Percentiles rank a stretch among this genome's conserved stretches.
Conservation (phyloP, 1,140 invertebrate genomes). For the Hydropsyche tenuis region DNA sequence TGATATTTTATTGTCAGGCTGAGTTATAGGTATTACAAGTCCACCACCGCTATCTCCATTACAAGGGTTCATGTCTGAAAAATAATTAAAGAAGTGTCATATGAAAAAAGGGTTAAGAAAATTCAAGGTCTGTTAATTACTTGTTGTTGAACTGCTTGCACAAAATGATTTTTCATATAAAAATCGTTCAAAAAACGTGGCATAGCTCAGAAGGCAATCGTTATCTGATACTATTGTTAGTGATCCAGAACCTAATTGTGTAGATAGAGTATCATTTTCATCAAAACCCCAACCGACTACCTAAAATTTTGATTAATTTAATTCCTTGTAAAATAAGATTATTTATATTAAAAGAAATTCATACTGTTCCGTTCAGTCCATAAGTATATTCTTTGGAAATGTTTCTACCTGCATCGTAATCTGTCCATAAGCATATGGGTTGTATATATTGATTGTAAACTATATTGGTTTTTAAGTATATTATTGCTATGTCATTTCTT, state of each 20-base stretch:
- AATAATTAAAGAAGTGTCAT: neutral
- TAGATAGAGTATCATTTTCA: slow-evolving; percentile 38
- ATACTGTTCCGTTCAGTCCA: slow-evolving; percentile 52
- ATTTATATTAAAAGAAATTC: neutral
- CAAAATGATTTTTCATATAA: slow-evolving; percentile 60
- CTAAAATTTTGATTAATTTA: slow-evolving; percentile 26
- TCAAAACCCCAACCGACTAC: slow-evolving; percentile 43
- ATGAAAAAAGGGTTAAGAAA: too few species aligned
- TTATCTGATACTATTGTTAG: slow-evolving; percentile 61
- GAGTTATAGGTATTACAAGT: slow-evolving; percentile 1
- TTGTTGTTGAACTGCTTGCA: slow-evolving; percentile 52
- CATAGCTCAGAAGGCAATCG: slow-evolving; percentile 60
- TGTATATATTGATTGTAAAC: slow-evolving; percentile 61
- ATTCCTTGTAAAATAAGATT: neutral
- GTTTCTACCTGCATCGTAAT: slow-evolving; percentile 17
- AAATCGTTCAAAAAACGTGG: slow-evolving; percentile 60
- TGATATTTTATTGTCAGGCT: slow-evolving; percentile 14
- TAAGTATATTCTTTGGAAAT: slow-evolving; percentile 12
- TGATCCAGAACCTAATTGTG: slow-evolving; percentile 56
- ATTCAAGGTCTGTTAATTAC: neutral
- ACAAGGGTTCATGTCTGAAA: slow-evolving; percentile 23
- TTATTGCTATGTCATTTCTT: slow-evolving; percentile 69
- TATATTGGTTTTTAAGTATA: slow-evolving; percentile 62
- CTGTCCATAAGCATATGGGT: slow-evolving; percentile 65
- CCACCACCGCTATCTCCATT: slow-evolving; percentile 40